Conservation (phyloP, 2,113 vertebrate genomes). For the Grallaria varia region DNA sequence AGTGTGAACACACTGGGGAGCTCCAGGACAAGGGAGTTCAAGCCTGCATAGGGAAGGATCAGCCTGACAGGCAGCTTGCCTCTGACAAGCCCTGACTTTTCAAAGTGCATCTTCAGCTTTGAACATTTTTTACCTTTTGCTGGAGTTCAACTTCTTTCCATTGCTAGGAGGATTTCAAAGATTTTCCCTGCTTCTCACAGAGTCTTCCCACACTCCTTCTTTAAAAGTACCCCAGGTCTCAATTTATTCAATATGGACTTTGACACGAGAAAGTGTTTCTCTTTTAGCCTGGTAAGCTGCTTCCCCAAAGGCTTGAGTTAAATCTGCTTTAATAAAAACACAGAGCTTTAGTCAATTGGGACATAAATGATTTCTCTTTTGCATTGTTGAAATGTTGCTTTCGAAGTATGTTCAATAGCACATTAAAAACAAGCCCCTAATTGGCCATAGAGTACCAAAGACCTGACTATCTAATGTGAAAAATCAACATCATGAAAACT, state of each 20-base stretch:
- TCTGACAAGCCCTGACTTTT: not conserved
- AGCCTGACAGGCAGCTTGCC: not conserved
- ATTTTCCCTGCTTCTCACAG: not conserved
- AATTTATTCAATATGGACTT: not conserved
- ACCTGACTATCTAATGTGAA: constrained; percentile 18
- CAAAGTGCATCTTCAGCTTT: not conserved
- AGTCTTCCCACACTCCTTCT: not conserved
- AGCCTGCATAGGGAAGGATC: not conserved
- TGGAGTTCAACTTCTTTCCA: not conserved
- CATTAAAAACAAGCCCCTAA: constrained; percentile 49
- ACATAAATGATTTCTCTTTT: constrained; percentile 45
- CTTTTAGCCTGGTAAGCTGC: not conserved
- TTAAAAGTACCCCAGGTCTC: not conserved
- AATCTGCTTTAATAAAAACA: constrained; percentile 50
- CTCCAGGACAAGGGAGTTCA: not conserved
- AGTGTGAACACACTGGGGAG: not conserved
- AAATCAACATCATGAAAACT: constrained; percentile 31
- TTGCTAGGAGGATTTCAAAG: not conserved
- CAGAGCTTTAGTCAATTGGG: constrained; percentile 23
- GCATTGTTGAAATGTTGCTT: not conserved
- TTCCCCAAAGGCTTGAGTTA: constrained; percentile 12
- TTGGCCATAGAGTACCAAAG: not conserved
- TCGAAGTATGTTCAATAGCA: not conserved
- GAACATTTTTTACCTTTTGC: not conserved
- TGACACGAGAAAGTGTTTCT: not conserved